Evolutionary conservation across 1,140 invertebrate species (phyloP).

Genomic region (Hypothenemus hampei): DNA sequence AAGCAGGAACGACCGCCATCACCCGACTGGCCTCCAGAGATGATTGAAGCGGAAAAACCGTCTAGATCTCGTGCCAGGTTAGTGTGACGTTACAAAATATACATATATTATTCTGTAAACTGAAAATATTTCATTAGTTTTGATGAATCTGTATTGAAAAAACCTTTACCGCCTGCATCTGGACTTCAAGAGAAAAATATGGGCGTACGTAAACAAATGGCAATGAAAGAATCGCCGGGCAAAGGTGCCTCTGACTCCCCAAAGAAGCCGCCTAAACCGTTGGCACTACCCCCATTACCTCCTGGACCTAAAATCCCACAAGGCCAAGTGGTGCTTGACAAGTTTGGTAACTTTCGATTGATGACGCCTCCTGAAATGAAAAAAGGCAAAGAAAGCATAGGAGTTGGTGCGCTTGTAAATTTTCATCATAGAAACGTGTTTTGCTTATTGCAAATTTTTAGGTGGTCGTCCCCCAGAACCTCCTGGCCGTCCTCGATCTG

Average conservation of each 20-base stretch:
- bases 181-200: slow-evolving; percentile 53
- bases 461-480: slow-evolving; percentile 48
- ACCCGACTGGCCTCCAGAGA: slow-evolving; percentile 25
- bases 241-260: slow-evolving; percentile 49
- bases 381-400: slow-evolving; percentile 35
- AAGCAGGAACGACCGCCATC: slow-evolving; percentile 32
- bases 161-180: slow-evolving; percentile 26
- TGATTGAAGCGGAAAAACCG: slow-evolving; percentile 16
- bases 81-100: slow-evolving; percentile 5
- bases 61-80: not conserved
- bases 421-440: not conserved
- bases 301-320: slow-evolving; percentile 39
- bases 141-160: slow-evolving; percentile 16
- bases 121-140: slow-evolving; percentile 2
- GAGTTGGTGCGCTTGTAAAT: not conserved
- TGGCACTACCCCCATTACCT: slow-evolving; percentile 25
- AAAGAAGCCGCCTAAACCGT: slow-evolving; percentile 28
- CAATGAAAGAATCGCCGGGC: slow-evolving; percentile 48
- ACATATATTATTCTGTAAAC: not conserved
- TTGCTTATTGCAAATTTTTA: slow-evolving; percentile 22
- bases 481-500: slow-evolving; percentile 41
- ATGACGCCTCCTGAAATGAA: slow-evolving; percentile 49
- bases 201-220: slow-evolving; percentile 54
- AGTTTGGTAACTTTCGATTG: slow-evolving; percentile 60
- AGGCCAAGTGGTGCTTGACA: slow-evolving; percentile 56